Percentiles rank a stretch among this genome's conserved stretches.
These are phyloP conservation scores for Apis dorsata DNA, from an alignment of 1,140 invertebrate species.

Conservation along the genomic window DNA sequence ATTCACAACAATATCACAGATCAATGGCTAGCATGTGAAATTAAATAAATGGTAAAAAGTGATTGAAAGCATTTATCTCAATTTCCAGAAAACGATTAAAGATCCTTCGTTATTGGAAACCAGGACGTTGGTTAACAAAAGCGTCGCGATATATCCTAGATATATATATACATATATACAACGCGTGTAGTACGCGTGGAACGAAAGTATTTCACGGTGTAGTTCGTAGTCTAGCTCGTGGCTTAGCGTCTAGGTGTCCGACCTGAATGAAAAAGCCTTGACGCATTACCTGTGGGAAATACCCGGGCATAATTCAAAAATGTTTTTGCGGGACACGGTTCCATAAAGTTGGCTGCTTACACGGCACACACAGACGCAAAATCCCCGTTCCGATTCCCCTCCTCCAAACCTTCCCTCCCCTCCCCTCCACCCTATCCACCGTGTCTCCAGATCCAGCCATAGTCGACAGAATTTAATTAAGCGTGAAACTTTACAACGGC, in stretches of 20 bases:
- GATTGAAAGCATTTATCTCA: no score
- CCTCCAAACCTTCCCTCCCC: not conserved
- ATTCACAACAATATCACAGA: no score
- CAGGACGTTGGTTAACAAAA: no score
- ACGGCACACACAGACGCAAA: not conserved
- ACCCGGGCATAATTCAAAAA: slow-evolving; percentile 36
- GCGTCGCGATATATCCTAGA: no score
- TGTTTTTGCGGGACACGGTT: not conserved
- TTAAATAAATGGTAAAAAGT: no score
- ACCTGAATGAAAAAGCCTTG: slow-evolving; percentile 34
- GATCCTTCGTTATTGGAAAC: no score
- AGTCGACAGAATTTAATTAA: slow-evolving; percentile 58
- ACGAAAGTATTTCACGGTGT: slow-evolving; percentile 13
- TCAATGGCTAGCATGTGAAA: no score
- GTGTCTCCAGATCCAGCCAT: not conserved
- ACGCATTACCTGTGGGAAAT: slow-evolving; percentile 32
- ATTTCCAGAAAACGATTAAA: not conserved
- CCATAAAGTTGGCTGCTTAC: slow-evolving; percentile 17
- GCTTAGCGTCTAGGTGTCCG: not conserved
- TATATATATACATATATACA: not conserved
- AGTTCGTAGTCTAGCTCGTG: slow-evolving; percentile 9
- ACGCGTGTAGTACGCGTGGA: not conserved
- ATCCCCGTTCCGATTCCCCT: slow-evolving; percentile 29
- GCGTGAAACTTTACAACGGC: slow-evolving; percentile 22
- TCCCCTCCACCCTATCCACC: no score